Conservation (phyloP, 2,797 vertebrate species). For the Lates japonicus region DNA sequence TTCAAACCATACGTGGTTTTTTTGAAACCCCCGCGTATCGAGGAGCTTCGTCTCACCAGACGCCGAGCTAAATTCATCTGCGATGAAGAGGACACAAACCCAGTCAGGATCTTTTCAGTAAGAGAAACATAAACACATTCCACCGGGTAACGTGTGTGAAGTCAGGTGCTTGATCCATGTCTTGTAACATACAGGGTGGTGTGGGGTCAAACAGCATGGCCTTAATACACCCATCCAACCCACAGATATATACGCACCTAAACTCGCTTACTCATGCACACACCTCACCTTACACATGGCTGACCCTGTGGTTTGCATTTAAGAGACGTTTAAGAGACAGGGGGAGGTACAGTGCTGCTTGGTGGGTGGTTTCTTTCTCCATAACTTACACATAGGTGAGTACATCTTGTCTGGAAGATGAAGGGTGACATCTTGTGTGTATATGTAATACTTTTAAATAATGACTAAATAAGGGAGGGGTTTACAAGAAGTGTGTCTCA, state of each 20-base stretch:
- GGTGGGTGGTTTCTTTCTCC: constrained; percentile 58
- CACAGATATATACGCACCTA: background rate
- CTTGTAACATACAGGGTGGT: constrained; percentile 48
- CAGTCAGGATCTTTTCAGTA: constrained; percentile 91
- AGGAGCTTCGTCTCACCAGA: constrained; percentile 92
- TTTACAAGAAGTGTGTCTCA: background rate
- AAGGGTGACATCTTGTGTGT: background rate
- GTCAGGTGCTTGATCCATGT: constrained; percentile 56
- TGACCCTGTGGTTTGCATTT: constrained; percentile 51
- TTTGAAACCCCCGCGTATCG: constrained; percentile 93
- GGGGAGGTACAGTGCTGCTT: constrained; percentile 39
- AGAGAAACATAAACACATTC: constrained; percentile 70
- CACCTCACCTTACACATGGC: constrained; percentile 41
- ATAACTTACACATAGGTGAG: background rate
- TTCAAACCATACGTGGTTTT: constrained; percentile 97
- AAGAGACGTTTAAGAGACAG: constrained; percentile 62
- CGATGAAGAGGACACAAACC: constrained; percentile 85
- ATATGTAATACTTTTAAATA: background rate
- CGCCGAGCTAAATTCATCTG: constrained; percentile 92
- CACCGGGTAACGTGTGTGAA: constrained; percentile 18
- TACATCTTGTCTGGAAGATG: constrained; percentile 7
- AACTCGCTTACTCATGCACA: constrained; percentile 13
- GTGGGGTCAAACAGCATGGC: constrained; percentile 53
- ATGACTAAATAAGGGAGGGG: background rate
- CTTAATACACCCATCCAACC: constrained; percentile 13